Evolutionary conservation across 1,140 invertebrate genomes (phyloP).

Genomic region (Dendrolimus punctatus): DNA sequence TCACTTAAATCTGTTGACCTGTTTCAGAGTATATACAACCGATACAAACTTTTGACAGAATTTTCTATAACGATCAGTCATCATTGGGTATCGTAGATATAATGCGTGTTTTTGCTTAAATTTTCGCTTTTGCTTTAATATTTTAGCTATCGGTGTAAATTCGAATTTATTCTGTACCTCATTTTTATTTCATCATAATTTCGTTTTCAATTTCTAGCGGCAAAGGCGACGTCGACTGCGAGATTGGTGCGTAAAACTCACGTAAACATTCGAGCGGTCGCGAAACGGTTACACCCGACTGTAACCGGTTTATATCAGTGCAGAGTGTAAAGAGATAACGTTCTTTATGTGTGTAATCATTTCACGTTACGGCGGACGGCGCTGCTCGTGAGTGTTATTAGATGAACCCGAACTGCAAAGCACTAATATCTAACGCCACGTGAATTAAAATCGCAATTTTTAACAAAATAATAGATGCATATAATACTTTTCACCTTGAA

Average conservation of each 20-base stretch:
- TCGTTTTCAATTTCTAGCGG: slow-evolving; percentile 62
- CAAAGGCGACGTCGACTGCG: slow-evolving; percentile 24
- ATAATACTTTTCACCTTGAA: no score
- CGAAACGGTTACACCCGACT: slow-evolving; percentile 52
- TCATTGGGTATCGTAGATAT: no score
- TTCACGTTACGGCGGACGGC: slow-evolving; percentile 59
- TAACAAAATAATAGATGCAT: no score
- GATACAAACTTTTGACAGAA: no score
- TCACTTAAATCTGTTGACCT: no score
- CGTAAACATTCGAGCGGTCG: slow-evolving; percentile 64
- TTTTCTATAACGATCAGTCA: no score
- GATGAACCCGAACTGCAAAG: slow-evolving; percentile 22
- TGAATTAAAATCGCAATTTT: no score
- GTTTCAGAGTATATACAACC: no score
- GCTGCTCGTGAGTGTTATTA: slow-evolving; percentile 62
- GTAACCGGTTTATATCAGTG: slow-evolving; percentile 60
- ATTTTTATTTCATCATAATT: slow-evolving; percentile 62
- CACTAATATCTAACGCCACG: no score
- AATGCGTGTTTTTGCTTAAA: no score
- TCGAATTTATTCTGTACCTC: slow-evolving; percentile 25
- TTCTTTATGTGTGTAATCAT: slow-evolving; percentile 69
- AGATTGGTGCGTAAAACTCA: slow-evolving; percentile 66
- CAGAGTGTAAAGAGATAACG: slow-evolving; percentile 66
- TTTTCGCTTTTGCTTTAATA: no score
- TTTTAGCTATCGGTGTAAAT: neutral